Base-by-base conservation (phyloP, 2,888 invertebrate species). In the Drosophila pseudotalamancana region DNA sequence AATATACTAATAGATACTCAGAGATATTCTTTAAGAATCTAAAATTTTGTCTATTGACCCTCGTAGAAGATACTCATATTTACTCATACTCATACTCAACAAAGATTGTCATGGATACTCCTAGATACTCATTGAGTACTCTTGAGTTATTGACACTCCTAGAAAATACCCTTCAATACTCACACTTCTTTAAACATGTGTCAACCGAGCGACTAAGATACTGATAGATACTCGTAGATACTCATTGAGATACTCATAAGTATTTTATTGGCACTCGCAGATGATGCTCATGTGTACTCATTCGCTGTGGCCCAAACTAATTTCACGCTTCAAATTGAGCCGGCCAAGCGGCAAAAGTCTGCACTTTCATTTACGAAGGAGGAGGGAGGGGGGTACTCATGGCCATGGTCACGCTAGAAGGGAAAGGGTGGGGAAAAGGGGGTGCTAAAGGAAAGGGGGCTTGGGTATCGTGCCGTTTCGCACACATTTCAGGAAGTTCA, bases 291-390 rank as follows among this genome's bases (percentile, higher is more conserved):
- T 19, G 12, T 27, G 18, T 14, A 37, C 39, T 21, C 40, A 29
- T 27, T 71, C 40, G 31, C 50, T 42, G 37, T 49, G 76, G 43
- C 43, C 57, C 68, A 72, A 63, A 72, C 79, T 81, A 89, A 90
- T 90, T 89, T 89, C 88, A 89, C 87, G 89, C 88, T 89, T 88
- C 81, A 81, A 89, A 89, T 85, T 88, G 88, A 74, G 75, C 77
- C 87, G 74, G 65, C 88, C 74, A 77, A 77, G 88, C 88, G 84
- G 88, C 84, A 78, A 82, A 62, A 67, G 61, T 40, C 64, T 66
- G 72, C 75, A 75, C 74, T 75, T 76, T 75, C 76, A 55, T 76
- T 75, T 72, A 60, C 50, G 60, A n/a, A n/a, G 42, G 6, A 62
- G 32, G 29, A 12, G 19, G 4, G 19, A 9, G 31, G 45, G 19